phyloP scores from a whole-genome alignment of 1,140 invertebrate species.

The Hydropsyche tenuis region DNA sequence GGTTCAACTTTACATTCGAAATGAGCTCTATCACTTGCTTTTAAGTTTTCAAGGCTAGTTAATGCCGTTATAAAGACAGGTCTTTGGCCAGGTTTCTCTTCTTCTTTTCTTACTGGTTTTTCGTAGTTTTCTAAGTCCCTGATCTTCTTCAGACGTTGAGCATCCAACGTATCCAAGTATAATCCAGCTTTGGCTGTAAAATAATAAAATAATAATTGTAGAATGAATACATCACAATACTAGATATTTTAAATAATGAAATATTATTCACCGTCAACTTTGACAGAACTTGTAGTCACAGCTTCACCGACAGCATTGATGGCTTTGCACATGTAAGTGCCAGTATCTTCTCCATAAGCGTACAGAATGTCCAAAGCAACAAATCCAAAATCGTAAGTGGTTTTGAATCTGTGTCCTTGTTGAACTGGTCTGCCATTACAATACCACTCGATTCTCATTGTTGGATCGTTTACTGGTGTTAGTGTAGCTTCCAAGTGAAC shows the following conservation, averaged over 20 bases:
- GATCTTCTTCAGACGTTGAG: slow-evolving; percentile 87
- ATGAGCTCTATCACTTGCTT: slow-evolving; percentile 92
- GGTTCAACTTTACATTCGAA: slow-evolving; percentile 95
- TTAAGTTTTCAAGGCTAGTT: slow-evolving; percentile 82
- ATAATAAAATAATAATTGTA: slow-evolving; percentile 45
- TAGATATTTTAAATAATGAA: too few relatives aligned
- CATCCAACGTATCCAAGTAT: slow-evolving; percentile 87
- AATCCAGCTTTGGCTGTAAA: slow-evolving; percentile 79
- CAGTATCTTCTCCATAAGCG: slow-evolving; percentile 93
- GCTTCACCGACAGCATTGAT: slow-evolving; percentile 92
- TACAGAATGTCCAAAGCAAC: slow-evolving; percentile 96
- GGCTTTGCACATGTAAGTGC: slow-evolving; percentile 94
- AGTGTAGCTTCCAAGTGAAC: slow-evolving; percentile 95
- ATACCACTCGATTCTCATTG: slow-evolving; percentile 95
- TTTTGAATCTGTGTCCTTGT: slow-evolving; percentile 89
- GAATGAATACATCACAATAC: slow-evolving; percentile 21
- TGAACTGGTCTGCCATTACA: slow-evolving; percentile 89
- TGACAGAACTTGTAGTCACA: slow-evolving; percentile 86
- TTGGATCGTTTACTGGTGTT: slow-evolving; percentile 93
- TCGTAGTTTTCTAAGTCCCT: slow-evolving; percentile 85
- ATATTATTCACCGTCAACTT: slow-evolving; percentile 73
- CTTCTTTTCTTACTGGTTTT: slow-evolving; percentile 75
- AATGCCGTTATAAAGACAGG: slow-evolving; percentile 88
- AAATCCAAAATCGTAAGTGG: slow-evolving; percentile 95
- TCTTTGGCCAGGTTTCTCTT: slow-evolving; percentile 79